Percentiles rank a stretch among this genome's conserved stretches.
These are phyloP conservation scores for Melieria omissa DNA, from an alignment of 2,888 invertebrate genomes.

Conservation along the genomic window DNA sequence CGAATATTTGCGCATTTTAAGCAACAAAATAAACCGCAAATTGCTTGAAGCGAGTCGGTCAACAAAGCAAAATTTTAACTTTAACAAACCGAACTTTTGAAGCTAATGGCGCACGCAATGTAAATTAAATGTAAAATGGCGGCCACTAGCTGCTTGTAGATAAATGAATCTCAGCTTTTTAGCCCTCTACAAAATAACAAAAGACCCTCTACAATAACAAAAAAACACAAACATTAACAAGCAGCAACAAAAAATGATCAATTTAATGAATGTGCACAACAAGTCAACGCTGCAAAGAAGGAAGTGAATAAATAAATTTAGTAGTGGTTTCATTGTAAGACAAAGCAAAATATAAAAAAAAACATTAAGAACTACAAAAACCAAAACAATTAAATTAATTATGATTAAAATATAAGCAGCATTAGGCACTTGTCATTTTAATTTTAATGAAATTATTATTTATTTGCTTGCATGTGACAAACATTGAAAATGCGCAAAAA, in stretches of 20 bases:
- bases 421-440: constrained; percentile 23
- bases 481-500: constrained; percentile 19
- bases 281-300: constrained; percentile 26
- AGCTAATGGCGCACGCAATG: too few relatives aligned
- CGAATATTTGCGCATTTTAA: too few relatives aligned
- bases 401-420: constrained; percentile 1
- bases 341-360: constrained; percentile 28
- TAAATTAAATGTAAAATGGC: too few relatives aligned
- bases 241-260: constrained; percentile 32
- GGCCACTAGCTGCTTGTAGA: constrained; percentile 46
- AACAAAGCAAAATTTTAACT: too few relatives aligned
- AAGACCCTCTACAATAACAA: background rate
- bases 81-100: too few relatives aligned
- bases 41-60: too few relatives aligned
- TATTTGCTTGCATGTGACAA: background rate
- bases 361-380: constrained; percentile 10
- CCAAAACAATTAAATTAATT: constrained; percentile 21
- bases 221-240: constrained; percentile 38
- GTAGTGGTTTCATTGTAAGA: constrained; percentile 61
- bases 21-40: too few relatives aligned
- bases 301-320: constrained; percentile 38
- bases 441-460: constrained; percentile 32
- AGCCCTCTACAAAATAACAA: background rate
- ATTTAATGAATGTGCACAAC: constrained; percentile 21
- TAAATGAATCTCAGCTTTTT: constrained; percentile 58